Evolutionary conservation across 2,888 invertebrate species (phyloP), one percentile per base, ranked within the genome.

Genomic region (Temnothorax ravouxi): DNA sequence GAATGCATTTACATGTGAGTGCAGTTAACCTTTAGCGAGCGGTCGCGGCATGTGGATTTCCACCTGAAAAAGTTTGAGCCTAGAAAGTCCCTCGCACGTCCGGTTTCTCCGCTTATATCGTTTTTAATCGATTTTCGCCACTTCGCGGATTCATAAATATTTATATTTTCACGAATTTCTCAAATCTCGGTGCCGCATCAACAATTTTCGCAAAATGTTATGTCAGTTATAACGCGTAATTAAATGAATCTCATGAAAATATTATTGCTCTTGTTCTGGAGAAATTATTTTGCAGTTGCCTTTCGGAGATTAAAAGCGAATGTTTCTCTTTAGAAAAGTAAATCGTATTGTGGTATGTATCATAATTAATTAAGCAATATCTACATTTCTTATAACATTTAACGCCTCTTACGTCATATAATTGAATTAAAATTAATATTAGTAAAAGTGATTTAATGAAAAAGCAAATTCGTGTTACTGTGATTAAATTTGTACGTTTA

Each of bases 1-100:
- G 41, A 54, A 52, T 61, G n/a, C 67, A 62, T 83, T 83, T 83
- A 44, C 83, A 86, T 89, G 84, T 79, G 77, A 86, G 75, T 62
- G 62, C 71, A 38, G 83, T 62, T 84, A 85, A 89, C 83, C 88
- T 88, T 86, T 84, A 74, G 34, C 44, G 41, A 67, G 29, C 11
- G 29, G 21, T 9, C 15, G 34, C 34, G 41, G 29, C 54, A 47
- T 47, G 8, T 74, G 59, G 72, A 34, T 80, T 80, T 79, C 47
- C 34, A 29, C 38, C 21, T 72, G 47, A 74, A 80, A 74, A 72
- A 59, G 59, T 61, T 79, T 25, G 13, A 61, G 38, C 6, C 25
- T 80, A 80, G 59, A 80, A 80, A 80, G 79, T 79, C 47, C 25
- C 62, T 80, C 25, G 79, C 47, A 72, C 47, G 44, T 72, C 38